Evolutionary conservation across 1,140 invertebrate species (phyloP), one percentile per base, ranked within the genome.

Genomic region (Conopomorpha cramerella): DNA sequence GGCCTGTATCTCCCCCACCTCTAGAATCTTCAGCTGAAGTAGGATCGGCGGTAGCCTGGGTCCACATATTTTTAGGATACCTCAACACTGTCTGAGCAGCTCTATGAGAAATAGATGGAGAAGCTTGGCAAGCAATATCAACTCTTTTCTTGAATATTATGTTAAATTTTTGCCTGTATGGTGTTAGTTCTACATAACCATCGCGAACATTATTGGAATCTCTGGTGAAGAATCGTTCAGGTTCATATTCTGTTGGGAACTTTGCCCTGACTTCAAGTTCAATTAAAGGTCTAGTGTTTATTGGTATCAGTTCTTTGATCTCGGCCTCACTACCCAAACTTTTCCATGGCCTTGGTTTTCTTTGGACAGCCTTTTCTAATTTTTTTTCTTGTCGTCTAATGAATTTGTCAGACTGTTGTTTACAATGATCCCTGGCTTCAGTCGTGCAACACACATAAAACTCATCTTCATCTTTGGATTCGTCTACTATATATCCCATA

Each of bases 381-480:
- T 79, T 79, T 46, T 81, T 81, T 30, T 79, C 77, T 52, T 89
- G 77, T 16, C 68, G 49, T 49, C 45, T 64, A 17, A 77, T 58
- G 43, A 63, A 73, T 41, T 40, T 66, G 23, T 73, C 67, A 18
- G 68, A 82, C 32, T 85, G 84, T 34, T 82, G 70, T 23, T 82
- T 71, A 49, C 84, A 81, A 29, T 84, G 68, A 46, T 80, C 77
- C 38, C 73, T 76, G 1, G 77, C 65, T 41, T 84, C 77, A 31
- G 82, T 79, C 6, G 83, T 87, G 7, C 86, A 56, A 40, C 86
- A 89, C n/a, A 89, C 66, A 47, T 87, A 87, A 52, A 88, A 88
- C 43, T 88, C 83, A 32, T 84, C 83, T 1, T 80, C 57, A 16
- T 84, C 63, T n/a, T 78, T 77, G 0, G 82, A 76, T 35, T 85